phyloP scores from a whole-genome alignment of 2,113 vertebrate genomes.

The Platysternon megacephalum region DNA sequence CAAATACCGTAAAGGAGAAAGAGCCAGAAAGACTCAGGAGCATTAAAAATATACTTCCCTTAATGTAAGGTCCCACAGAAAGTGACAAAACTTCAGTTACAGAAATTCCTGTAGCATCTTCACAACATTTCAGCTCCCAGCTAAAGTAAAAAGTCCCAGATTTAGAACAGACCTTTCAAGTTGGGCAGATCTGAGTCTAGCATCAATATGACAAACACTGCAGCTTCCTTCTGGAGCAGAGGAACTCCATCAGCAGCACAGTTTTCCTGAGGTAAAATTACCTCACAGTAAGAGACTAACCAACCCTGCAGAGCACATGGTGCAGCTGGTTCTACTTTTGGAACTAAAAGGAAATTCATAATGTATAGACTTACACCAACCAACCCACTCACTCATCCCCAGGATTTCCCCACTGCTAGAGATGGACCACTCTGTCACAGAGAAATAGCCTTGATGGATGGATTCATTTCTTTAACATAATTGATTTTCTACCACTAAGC shows the following conservation, averaged over 20 bases:
- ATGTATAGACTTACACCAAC: neutral
- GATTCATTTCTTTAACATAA: neutral
- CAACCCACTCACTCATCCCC: neutral
- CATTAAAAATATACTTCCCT: neutral
- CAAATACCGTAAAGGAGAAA: neutral
- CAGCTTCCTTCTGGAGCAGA: constrained; percentile 1
- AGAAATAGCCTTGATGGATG: neutral
- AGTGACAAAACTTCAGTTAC: neutral
- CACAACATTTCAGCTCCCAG: neutral
- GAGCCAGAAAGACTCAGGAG: neutral
- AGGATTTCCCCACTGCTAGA: neutral
- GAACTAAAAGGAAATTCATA: neutral
- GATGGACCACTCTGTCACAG: neutral
- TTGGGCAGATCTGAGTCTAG: neutral
- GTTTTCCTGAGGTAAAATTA: neutral
- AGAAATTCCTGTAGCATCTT: neutral
- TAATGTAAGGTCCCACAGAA: neutral
- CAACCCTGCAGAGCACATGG: neutral
- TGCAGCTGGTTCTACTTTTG: neutral
- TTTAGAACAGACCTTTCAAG: neutral
- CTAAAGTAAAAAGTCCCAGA: neutral
- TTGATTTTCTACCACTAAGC: neutral
- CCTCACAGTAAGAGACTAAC: neutral
- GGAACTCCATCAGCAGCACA: neutral
- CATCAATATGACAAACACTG: neutral